phyloP scores from a whole-genome alignment of 2,113 vertebrate genomes.

The Erythrocebus patas region DNA sequence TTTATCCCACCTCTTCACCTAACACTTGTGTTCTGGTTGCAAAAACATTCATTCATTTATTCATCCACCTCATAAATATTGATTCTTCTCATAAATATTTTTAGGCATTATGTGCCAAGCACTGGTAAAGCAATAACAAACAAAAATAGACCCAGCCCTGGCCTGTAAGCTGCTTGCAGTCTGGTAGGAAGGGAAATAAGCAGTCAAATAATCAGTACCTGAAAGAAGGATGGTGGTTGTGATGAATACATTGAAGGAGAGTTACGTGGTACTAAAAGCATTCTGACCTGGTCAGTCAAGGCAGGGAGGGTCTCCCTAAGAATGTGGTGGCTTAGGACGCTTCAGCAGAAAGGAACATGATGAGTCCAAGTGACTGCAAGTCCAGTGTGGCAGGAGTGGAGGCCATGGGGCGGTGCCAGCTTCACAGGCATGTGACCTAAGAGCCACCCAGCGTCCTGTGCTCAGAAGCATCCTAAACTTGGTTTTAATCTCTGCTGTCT shows the following conservation, averaged over 20 bases:
- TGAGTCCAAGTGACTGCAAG: neutral
- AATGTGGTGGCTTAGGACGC: neutral
- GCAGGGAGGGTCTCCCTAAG: neutral
- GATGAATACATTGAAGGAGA: rapidly evolving
- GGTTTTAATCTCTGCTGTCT: neutral
- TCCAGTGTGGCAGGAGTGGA: neutral
- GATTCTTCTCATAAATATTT: neutral
- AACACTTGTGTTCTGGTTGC: neutral
- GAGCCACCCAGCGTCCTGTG: rapidly evolving
- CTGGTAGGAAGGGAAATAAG: neutral
- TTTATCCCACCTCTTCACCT: neutral
- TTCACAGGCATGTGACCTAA: neutral
- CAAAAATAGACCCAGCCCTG: neutral
- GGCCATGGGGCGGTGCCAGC: neutral
- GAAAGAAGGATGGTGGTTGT: neutral
- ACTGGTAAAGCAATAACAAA: neutral
- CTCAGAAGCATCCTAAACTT: neutral
- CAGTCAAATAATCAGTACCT: no score
- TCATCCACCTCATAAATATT: neutral
- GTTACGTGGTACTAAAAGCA: rapidly evolving
- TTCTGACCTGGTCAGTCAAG: no score
- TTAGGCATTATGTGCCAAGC: neutral
- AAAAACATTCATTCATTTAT: neutral
- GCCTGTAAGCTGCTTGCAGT: neutral
- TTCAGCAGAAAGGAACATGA: neutral